phyloP scores from a whole-genome alignment of 64 coral and sea anemone species.

The Trachythela sp. region DNA sequence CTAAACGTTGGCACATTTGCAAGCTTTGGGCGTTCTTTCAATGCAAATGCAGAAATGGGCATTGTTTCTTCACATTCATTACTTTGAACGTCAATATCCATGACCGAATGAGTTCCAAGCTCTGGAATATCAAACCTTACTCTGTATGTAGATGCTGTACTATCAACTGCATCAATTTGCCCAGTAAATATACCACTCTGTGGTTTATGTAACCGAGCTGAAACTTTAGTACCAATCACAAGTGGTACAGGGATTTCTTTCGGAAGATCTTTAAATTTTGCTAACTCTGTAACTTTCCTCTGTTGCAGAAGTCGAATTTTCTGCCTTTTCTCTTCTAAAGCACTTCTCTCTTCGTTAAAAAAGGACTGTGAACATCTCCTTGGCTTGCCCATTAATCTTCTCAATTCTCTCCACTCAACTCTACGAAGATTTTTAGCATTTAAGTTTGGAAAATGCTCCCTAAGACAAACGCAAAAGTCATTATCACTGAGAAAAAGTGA shows the following conservation, averaged over 20 bases:
- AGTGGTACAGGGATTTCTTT: constrained; percentile 84
- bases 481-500: constrained; percentile 91
- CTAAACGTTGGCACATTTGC: constrained; percentile 67
- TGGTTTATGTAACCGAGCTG: constrained; percentile 69
- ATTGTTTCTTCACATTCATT: constrained; percentile 86
- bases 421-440: constrained; percentile 46
- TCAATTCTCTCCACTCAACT: constrained; percentile 90
- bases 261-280: constrained; percentile 85
- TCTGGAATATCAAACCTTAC: constrained; percentile 94
- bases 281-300: constrained; percentile 84
- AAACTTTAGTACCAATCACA: constrained; percentile 98
- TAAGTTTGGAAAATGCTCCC: constrained; percentile 77
- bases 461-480: constrained; percentile 85
- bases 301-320: constrained; percentile 92
- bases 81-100: constrained; percentile 91
- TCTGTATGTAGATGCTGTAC: constrained; percentile 73
- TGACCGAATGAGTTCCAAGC: constrained; percentile 82
- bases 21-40: constrained; percentile 87
- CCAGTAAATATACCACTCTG: constrained; percentile 93
- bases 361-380: constrained; percentile 95
- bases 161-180: constrained; percentile 97
- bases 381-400: constrained; percentile 94
- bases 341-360: constrained; percentile 81
- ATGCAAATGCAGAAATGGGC: constrained; percentile 86
- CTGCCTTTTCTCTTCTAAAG: constrained; percentile 80